Conservation (phyloP, 2,113 vertebrate genomes). For the Sebastes schlegelii region DNA sequence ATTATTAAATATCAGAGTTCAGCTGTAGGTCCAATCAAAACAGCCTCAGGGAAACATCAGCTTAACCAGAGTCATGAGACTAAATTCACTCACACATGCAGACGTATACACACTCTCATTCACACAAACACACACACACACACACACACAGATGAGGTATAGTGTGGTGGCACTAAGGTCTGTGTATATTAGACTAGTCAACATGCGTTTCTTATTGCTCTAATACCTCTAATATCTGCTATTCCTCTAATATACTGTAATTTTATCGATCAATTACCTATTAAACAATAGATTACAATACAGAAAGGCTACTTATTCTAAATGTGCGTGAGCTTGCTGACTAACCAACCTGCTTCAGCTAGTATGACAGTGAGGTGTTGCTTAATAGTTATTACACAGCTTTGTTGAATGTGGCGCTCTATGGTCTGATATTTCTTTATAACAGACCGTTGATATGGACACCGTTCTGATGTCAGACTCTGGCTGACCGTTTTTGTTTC, state of each 20-base stretch:
- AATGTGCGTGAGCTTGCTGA: background rate
- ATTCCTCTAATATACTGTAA: background rate
- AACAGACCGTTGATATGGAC: no score
- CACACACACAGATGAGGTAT: conserved; percentile 14
- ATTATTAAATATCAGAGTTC: conserved; percentile 82
- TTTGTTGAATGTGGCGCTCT: no score
- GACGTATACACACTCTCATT: conserved; percentile 4
- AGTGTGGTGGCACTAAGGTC: conserved; percentile 4
- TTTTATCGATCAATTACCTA: background rate
- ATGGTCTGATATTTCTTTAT: no score
- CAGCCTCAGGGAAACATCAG: conserved; percentile 71
- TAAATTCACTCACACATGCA: conserved; percentile 37
- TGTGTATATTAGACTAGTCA: background rate
- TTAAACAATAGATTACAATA: background rate
- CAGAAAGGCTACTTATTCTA: background rate
- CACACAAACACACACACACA: conserved; percentile 6
- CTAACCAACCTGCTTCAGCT: background rate
- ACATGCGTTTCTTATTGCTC: background rate
- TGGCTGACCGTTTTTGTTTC: no score
- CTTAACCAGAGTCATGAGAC: conserved; percentile 81
- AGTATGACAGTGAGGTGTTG: background rate
- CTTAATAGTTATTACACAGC: no score
- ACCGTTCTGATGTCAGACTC: no score
- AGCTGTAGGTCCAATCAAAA: conserved; percentile 76
- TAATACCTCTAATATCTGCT: background rate